Percentiles rank a stretch among this genome's conserved stretches.
phyloP scores from a whole-genome alignment of 53 echinoderm and acorn worm species.

The Antedon mediterranea region DNA sequence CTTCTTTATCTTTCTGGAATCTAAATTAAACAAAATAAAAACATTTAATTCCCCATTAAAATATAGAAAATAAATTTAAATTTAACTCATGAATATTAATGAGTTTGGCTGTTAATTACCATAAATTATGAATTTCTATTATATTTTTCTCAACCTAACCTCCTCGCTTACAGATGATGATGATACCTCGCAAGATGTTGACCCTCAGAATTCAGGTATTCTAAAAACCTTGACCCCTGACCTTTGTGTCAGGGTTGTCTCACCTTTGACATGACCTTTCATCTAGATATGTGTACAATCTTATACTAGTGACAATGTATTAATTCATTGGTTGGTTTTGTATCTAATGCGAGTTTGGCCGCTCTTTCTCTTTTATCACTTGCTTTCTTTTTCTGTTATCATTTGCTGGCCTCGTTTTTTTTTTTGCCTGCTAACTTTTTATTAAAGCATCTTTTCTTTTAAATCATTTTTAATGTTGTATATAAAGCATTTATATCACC shows the following conservation, averaged over 20 bases:
- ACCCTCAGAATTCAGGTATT: neutral
- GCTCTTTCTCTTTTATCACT: neutral
- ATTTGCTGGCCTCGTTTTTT: neutral
- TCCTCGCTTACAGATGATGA: neutral
- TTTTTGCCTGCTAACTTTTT: neutral
- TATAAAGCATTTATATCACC: no score
- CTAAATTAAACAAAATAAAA: no score
- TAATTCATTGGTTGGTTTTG: neutral
- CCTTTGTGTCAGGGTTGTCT: neutral
- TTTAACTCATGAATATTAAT: neutral
- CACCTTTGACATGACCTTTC: neutral
- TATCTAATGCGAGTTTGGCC: neutral
- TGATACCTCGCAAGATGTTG: neutral
- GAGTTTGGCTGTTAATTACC: no score
- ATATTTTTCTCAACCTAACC: neutral
- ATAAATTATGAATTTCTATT: no score
- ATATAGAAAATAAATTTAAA: no score
- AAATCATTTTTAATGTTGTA: neutral
- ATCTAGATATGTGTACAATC: neutral
- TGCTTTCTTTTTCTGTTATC: neutral
- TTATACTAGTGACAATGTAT: neutral
- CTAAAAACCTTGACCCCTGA: neutral
- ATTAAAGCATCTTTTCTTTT: neutral
- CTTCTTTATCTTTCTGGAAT: no score
- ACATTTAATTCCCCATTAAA: no score